These are phyloP conservation scores for Catostylus mosaicus DNA, from an alignment of 30 jellyfish, hydroid and myxozoan species.

Conservation along the genomic window DNA sequence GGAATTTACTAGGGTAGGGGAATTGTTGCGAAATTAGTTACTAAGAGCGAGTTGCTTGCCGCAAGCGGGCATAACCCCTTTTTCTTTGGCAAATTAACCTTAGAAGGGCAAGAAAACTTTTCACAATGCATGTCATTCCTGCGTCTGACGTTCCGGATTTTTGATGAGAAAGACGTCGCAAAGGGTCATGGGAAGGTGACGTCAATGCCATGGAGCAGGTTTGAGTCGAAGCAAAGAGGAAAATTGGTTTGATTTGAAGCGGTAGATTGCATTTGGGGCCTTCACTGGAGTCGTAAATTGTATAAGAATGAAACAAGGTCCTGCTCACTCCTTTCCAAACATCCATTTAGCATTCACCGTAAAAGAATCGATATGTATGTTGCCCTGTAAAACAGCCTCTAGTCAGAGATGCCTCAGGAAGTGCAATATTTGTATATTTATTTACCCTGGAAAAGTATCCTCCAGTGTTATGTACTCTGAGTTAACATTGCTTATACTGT, in stretches of 20 bases:
- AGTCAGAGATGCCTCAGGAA: background rate
- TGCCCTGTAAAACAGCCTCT: background rate
- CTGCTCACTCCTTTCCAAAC: background rate
- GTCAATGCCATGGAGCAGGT: no score
- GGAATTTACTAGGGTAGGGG: background rate
- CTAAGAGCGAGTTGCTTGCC: background rate
- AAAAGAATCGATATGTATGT: background rate
- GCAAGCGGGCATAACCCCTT: background rate
- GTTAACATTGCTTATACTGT: constrained; percentile 19
- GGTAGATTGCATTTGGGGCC: background rate
- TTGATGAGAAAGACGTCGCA: no score
- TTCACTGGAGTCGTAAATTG: background rate
- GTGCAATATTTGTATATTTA: background rate
- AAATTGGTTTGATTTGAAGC: no score
- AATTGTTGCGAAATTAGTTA: background rate
- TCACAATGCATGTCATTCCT: background rate
- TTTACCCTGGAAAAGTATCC: constrained; percentile 64
- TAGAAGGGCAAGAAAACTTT: background rate
- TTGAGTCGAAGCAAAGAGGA: no score
- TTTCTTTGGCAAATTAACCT: background rate
- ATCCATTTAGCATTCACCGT: background rate
- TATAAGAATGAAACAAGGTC: no score
- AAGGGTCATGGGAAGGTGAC: no score
- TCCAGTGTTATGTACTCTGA: constrained; percentile 44
- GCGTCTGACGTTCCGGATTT: background rate